Conservation (phyloP, 2,797 vertebrate genomes). For the Eulemur albifrons region DNA sequence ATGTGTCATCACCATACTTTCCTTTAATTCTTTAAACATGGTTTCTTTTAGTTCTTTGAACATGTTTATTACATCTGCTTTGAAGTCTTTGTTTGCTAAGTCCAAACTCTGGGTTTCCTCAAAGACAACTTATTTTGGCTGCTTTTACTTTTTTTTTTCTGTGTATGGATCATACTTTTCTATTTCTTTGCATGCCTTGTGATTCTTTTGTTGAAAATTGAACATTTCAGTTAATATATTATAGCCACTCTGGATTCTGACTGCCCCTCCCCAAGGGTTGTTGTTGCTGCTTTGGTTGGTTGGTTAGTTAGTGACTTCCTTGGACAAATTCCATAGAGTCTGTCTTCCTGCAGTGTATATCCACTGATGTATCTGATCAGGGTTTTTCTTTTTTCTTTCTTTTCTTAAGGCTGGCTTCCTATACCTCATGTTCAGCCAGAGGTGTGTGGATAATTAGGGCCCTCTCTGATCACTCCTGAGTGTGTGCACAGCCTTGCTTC, state of each 20-base stretch:
- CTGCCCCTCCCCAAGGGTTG: not conserved
- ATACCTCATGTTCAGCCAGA: not conserved
- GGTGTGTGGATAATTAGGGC: not conserved
- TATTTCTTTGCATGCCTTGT: conserved; percentile 16
- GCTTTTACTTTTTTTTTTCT: not conserved
- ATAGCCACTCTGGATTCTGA: not conserved
- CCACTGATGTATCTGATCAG: not conserved
- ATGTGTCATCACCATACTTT: conserved; percentile 5
- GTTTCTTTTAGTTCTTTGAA: conserved; percentile 44
- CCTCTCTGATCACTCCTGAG: not conserved
- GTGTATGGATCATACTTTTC: not conserved
- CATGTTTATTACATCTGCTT: conserved; percentile 46
- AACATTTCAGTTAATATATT: conserved; percentile 32
- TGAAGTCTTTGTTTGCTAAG: conserved; percentile 50
- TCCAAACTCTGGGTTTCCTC: conserved; percentile 54
- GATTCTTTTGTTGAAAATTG: conserved; percentile 55
- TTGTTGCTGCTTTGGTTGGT: not conserved
- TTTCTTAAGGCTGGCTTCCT: not conserved
- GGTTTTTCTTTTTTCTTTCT: not conserved
- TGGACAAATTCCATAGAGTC: not conserved
- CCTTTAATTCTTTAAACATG: conserved; percentile 35
- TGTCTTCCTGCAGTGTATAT: not conserved
- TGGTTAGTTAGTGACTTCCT: not conserved
- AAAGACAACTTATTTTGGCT: conserved; percentile 44
- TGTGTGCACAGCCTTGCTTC: not conserved